Evolutionary conservation across 1,140 invertebrate species (phyloP), one percentile per base, ranked within the genome.

Genomic region (Steinernema feltiae): DNA sequence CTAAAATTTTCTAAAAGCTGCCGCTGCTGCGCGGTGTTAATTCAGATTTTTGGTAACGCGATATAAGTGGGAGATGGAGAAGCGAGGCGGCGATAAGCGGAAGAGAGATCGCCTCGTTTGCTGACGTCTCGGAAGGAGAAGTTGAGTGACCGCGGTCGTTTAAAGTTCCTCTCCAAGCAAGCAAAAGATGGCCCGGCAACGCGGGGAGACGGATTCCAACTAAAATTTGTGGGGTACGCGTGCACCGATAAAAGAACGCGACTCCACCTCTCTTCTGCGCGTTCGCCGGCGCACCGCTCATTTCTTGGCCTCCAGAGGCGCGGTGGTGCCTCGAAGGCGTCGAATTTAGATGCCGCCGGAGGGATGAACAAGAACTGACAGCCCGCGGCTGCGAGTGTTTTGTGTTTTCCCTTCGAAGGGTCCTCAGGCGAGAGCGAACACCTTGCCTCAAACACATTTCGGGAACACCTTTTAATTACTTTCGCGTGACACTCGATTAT

Each of bases 311-410:
- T 41, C 18, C n/a, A n/a, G n/a, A n/a, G n/a, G n/a, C n/a, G 35
- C 35, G 35, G 7, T 41, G 35, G 35, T 41, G 7, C 35, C 53
- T 15, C 53, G 53, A 15, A 3, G 24, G 12, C 7, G 53, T 3
- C 24, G 15, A 3, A 17, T 63, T 63, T 12, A 3, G 53, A 3
- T 63, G 53, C 53, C 24, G 12, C 3, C 12, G 15, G 15, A 63
- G 53, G 24, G 53, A 63, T n/a, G 53, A 63, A 63, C 53, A 63
- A 63, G 24, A 63, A 63, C 53, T 63, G 53, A 63, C 15, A 63
- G 35, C 35, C n/a, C 41, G 41, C 7, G 41, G 53, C 24, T 27
- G 15, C 7, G 24, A 63, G 24, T 63, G 3, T 63, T 63, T 12
- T 63, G 12, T n/a, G 53, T 27, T 27, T 63, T 63, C 24, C 35